phyloP scores from a whole-genome alignment of 2,797 vertebrate genomes.

The Dallia pectoralis region DNA sequence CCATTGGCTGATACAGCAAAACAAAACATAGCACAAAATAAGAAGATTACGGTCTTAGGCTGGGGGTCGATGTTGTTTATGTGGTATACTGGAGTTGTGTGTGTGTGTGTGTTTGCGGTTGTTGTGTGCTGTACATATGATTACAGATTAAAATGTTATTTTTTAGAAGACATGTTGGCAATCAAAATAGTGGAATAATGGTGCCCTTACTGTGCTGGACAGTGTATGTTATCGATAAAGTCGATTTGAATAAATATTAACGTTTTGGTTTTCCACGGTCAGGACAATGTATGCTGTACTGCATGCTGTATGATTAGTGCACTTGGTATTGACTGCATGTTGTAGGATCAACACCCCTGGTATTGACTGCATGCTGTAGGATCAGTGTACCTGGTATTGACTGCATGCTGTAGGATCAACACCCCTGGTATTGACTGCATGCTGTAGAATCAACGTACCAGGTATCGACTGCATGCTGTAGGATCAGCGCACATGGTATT shows the following conservation, averaged over 20 bases:
- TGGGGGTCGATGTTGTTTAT: not conserved
- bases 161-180: not conserved
- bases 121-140: not conserved
- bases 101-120: not conserved
- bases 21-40: not conserved
- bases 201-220: not conserved
- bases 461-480: too few relatives aligned
- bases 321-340: not conserved
- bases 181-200: not conserved
- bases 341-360: not conserved
- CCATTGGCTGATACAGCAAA: not conserved
- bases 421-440: not conserved
- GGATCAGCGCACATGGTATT: too few relatives aligned
- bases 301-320: not conserved
- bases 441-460: too few relatives aligned
- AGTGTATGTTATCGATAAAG: too few relatives aligned
- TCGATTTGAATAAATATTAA: not conserved
- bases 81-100: not conserved
- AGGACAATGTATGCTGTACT: not conserved
- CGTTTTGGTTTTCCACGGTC: not conserved
- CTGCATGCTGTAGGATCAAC: too few relatives aligned
- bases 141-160: not conserved
- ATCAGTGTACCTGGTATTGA: too few relatives aligned
- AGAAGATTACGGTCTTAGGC: conserved; percentile 2
- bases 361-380: too few relatives aligned